Evolutionary conservation across 2,113 vertebrate species (phyloP).

Genomic region (Pangasianodon hypophthalmus): DNA sequence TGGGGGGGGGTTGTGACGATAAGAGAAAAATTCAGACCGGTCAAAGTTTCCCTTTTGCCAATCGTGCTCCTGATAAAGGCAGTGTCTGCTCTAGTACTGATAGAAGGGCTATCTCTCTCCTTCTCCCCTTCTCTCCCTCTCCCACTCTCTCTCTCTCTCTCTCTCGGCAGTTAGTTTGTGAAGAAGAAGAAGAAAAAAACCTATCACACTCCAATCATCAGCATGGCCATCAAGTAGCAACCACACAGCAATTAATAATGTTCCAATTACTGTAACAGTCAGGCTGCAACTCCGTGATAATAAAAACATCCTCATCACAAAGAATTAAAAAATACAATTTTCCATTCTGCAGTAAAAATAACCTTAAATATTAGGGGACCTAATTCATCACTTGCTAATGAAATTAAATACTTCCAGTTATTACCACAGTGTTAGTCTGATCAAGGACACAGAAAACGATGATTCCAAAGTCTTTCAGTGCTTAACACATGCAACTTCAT

Average conservation of each 20-base stretch:
- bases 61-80: slow-evolving; percentile 89
- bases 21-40: slow-evolving; percentile 87
- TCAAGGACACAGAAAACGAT: neutral
- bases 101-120: slow-evolving; percentile 82
- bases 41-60: slow-evolving; percentile 90
- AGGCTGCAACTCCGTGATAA: slow-evolving; percentile 83
- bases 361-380: neutral
- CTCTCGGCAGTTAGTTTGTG: slow-evolving; percentile 79
- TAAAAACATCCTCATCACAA: slow-evolving; percentile 81
- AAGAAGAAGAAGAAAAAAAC: slow-evolving; percentile 63
- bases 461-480: neutral
- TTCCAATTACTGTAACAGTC: slow-evolving; percentile 86
- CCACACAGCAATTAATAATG: slow-evolving; percentile 84
- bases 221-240: slow-evolving; percentile 81
- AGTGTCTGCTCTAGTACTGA: slow-evolving; percentile 87
- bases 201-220: slow-evolving; percentile 81
- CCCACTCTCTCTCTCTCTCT: slow-evolving; percentile 41
- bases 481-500: neutral
- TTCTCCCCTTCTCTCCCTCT: slow-evolving; percentile 51
- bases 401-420: slow-evolving; percentile 4
- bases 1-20: slow-evolving; percentile 66
- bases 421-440: neutral
- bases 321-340: slow-evolving; percentile 70
- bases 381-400: neutral
- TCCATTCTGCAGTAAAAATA: neutral